Percentiles rank a stretch among this genome's conserved stretches.
Conservation (phyloP, 1,140 invertebrate species). For the Lepidotrigona ventralis region DNA sequence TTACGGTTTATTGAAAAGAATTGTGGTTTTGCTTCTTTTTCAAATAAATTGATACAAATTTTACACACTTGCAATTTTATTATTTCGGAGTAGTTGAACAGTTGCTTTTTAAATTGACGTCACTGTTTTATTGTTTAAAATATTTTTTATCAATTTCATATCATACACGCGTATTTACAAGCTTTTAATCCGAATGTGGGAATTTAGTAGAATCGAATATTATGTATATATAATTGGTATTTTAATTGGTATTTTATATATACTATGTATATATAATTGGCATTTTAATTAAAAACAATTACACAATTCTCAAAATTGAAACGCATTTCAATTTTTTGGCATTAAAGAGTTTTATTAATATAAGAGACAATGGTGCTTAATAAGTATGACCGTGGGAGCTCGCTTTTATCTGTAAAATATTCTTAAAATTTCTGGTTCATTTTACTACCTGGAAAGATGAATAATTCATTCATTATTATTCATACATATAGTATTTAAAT, state of each 20-base stretch:
- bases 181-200: constrained; percentile 44
- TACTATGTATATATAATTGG: constrained; percentile 2
- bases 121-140: background rate
- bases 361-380: constrained; percentile 51
- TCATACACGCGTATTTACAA: background rate
- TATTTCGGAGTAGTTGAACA: background rate
- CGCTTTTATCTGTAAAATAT: constrained; percentile 58
- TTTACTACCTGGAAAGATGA: background rate
- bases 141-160: background rate
- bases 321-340: constrained; percentile 23
- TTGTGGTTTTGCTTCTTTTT: background rate
- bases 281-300: background rate
- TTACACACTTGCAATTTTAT: background rate
- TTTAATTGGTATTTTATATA: too few species aligned
- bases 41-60: constrained; percentile 7
- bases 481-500: constrained; percentile 21
- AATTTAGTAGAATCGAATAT: constrained; percentile 23
- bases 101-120: background rate
- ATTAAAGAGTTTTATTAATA: constrained; percentile 34
- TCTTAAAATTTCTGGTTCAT: constrained; percentile 66
- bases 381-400: constrained; percentile 69
- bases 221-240: background rate
- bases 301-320: constrained; percentile 10
- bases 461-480: background rate
- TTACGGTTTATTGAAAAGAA: background rate